Percentiles rank a stretch among this genome's conserved stretches.
phyloP scores from a whole-genome alignment of 2,113 vertebrate species.

The Pteropus alecto region DNA sequence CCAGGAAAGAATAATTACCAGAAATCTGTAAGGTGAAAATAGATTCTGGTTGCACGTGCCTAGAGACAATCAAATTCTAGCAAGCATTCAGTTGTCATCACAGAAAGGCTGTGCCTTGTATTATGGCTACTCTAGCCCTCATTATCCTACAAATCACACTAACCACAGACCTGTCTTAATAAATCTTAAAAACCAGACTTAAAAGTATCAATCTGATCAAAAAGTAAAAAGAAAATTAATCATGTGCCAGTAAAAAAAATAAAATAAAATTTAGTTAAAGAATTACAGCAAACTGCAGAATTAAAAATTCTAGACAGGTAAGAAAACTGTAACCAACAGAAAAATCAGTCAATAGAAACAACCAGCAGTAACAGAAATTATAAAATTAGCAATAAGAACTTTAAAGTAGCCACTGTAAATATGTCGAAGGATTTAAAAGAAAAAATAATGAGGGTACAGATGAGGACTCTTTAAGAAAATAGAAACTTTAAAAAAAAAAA shows the following conservation, averaged over 20 bases:
- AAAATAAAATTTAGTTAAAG: background rate
- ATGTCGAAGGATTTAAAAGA: background rate
- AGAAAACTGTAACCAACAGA: background rate
- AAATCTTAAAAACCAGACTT: background rate
- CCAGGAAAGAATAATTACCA: background rate
- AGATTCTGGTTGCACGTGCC: background rate
- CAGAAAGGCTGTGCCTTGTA: background rate
- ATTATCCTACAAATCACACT: background rate
- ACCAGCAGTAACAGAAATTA: background rate
- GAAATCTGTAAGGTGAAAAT: background rate
- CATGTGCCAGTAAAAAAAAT: background rate
- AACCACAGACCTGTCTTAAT: background rate
- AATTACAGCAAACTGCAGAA: background rate
- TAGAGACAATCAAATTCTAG: background rate
- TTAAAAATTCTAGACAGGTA: background rate
- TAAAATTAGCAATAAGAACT: background rate
- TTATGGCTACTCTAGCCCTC: background rate
- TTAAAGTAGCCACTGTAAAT: background rate
- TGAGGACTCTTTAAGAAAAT: background rate
- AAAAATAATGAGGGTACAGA: background rate
- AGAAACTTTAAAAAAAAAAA: background rate
- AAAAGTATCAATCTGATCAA: background rate
- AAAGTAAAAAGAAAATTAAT: background rate
- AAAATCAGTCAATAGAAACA: background rate
- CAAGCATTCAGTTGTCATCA: background rate